phyloP scores from a whole-genome alignment of 1,140 invertebrate species.

The Antheraea mylitta region DNA sequence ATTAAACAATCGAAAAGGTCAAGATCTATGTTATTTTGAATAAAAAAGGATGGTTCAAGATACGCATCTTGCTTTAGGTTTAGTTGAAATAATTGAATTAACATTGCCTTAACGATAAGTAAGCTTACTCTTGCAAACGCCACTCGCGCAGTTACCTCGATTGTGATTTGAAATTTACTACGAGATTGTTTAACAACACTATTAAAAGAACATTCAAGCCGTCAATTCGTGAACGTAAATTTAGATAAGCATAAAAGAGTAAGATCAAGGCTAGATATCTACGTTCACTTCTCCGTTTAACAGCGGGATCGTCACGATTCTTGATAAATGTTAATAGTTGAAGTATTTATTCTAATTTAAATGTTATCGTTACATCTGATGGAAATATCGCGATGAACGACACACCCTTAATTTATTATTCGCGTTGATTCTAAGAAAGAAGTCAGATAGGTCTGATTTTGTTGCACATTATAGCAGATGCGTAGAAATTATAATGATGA shows the following conservation, averaged over 20 bases:
- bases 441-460: background rate
- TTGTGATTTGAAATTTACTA: background rate
- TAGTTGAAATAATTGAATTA: background rate
- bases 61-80: background rate
- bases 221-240: constrained; percentile 47
- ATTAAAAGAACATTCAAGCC: constrained; percentile 1
- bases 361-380: background rate
- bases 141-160: background rate
- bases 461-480: too few species aligned
- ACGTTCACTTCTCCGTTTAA: constrained; percentile 12
- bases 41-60: background rate
- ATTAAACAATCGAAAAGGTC: background rate
- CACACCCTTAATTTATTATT: background rate
- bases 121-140: background rate
- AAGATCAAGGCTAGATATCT: constrained; percentile 36
- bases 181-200: constrained; percentile 1
- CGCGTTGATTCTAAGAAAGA: background rate
- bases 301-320: constrained; percentile 1
- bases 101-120: background rate
- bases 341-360: constrained; percentile 2
- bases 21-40: background rate
- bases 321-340: constrained; percentile 5
- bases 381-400: background rate
- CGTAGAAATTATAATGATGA: too few species aligned
- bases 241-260: constrained; percentile 41